Evolutionary conservation across 2,888 invertebrate species (phyloP), one percentile per base, ranked within the genome.

Genomic region (Daptonema setosum): DNA sequence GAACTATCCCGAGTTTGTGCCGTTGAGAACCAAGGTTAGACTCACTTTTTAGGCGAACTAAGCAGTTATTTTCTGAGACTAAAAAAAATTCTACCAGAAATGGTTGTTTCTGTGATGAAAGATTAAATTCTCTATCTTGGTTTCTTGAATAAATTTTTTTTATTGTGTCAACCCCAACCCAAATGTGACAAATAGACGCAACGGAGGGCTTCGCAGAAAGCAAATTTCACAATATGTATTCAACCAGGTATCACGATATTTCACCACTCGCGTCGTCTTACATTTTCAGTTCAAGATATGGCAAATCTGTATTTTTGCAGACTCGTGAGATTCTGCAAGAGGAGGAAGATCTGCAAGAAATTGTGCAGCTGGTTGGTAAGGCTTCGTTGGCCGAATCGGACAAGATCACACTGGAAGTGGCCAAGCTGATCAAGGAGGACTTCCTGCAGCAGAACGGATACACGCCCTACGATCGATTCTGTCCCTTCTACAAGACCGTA

Each of bases 401-500:
- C 76, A 99, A 99, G 77, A 93, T 99, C 74, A 97, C 95, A 0
- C 79, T 99, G 59, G 97, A 99, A 77, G 88, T 99, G 52, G 93
- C 95, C 66, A 60, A 90, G 75, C 77, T 99, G 65, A 79, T 99
- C 61, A 95, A 97, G 73, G 97, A 99, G 73, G 97, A 99, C 78
- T 99, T 95, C 80, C 76, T 99, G 70, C 97, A 99, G 75, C 97
- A 99, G 76, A 99, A 99, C 80, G 90, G 93, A 75, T 85, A 69
- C 70, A 71, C 75, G 54, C 67, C 72, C n/a, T 76, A 77, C 64
- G 76, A 77, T 60, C 81, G 95, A 62, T 95, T 90, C 80, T 99
- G 97, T 71, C 97, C 97, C 68, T 99, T 99, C 80, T 99, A 95
- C 80, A 99, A 97, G 79, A 95, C 95, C 22, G 88, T 90, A 59